These are phyloP conservation scores for Idris sp. DNA, from an alignment of 1,140 invertebrate species.

Conservation along the genomic window DNA sequence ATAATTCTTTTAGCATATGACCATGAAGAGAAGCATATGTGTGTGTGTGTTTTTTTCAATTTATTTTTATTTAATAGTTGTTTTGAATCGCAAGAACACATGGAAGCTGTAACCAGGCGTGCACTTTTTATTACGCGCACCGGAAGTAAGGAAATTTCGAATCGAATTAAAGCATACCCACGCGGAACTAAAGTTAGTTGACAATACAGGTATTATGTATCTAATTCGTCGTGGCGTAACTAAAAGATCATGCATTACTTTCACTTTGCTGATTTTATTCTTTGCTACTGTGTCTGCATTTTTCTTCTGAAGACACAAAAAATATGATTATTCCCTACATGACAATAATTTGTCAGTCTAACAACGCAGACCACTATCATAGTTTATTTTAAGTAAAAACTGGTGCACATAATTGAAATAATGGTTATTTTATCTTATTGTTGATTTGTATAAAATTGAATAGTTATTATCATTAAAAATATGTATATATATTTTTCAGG, in stretches of 20 bases:
- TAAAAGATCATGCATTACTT: constrained; percentile 58
- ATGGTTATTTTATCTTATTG: too few species aligned
- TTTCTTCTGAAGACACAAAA: constrained; percentile 17
- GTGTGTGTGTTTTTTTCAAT: too few species aligned
- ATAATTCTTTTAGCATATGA: too few species aligned
- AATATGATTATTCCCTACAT: constrained; percentile 18
- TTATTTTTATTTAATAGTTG: too few species aligned
- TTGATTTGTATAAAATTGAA: too few species aligned
- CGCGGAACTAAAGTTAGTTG: constrained; percentile 59
- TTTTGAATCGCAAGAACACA: too few species aligned
- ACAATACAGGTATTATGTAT: constrained; percentile 60
- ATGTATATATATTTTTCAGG: too few species aligned
- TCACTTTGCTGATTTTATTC: constrained; percentile 52
- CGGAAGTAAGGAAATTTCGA: constrained; percentile 50
- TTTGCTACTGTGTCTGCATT: constrained; percentile 27
- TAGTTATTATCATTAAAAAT: too few species aligned
- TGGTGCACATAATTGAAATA: too few species aligned
- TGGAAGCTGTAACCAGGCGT: constrained; percentile 25
- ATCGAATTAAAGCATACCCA: constrained; percentile 51
- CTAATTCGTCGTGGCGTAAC: constrained; percentile 59
- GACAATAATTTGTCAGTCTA: constrained; percentile 19
- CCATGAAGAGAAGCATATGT: too few species aligned
- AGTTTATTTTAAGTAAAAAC: not conserved
- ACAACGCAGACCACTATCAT: constrained; percentile 3
- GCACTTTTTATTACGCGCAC: constrained; percentile 20